Evolutionary conservation across 1,140 invertebrate genomes (phyloP).

Genomic region (Euwallacea fornicatus): DNA sequence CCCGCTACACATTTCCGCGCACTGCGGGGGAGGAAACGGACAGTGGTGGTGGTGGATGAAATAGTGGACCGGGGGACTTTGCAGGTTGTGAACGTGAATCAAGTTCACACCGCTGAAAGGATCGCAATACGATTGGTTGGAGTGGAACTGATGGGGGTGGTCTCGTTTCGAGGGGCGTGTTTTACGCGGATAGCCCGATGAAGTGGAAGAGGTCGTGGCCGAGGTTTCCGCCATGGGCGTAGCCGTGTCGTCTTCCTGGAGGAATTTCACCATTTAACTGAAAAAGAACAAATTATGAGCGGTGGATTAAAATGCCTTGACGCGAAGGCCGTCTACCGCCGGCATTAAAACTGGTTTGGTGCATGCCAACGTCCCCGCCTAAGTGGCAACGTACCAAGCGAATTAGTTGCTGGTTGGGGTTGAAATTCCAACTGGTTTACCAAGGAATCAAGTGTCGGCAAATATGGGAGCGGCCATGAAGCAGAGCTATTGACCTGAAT

Average conservation of each 20-base stretch:
- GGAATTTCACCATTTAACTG: conserved; percentile 34
- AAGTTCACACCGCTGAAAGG: conserved; percentile 37
- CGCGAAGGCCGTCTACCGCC: conserved; percentile 3
- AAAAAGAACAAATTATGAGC: conserved; percentile 1
- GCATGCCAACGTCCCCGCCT: conserved; percentile 3
- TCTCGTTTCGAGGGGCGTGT: conserved; percentile 25
- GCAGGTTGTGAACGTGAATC: conserved; percentile 38
- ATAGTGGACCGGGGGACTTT: conserved; percentile 48
- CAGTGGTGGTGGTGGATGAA: conserved; percentile 54
- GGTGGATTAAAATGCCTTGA: not conserved
- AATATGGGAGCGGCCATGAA: conserved; percentile 3
- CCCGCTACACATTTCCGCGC: conserved; percentile 30
- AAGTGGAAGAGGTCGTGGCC: conserved; percentile 10
- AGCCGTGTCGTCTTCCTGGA: conserved; percentile 12
- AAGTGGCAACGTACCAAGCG: conserved; percentile 3
- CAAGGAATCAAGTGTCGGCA: not conserved
- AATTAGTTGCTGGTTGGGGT: not conserved
- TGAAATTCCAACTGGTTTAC: not conserved
- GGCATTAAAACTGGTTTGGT: conserved; percentile 4
- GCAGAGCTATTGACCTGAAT: not conserved
- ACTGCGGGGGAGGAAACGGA: conserved; percentile 48
- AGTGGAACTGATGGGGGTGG: conserved; percentile 21
- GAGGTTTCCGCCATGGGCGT: conserved; percentile 28
- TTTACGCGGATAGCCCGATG: conserved; percentile 4
- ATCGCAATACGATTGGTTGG: conserved; percentile 28